Percentiles rank a stretch among this genome's conserved stretches.
These are phyloP conservation scores for Tigriopus japonicus DNA, from an alignment of 1,140 invertebrate species.

Conservation along the genomic window DNA sequence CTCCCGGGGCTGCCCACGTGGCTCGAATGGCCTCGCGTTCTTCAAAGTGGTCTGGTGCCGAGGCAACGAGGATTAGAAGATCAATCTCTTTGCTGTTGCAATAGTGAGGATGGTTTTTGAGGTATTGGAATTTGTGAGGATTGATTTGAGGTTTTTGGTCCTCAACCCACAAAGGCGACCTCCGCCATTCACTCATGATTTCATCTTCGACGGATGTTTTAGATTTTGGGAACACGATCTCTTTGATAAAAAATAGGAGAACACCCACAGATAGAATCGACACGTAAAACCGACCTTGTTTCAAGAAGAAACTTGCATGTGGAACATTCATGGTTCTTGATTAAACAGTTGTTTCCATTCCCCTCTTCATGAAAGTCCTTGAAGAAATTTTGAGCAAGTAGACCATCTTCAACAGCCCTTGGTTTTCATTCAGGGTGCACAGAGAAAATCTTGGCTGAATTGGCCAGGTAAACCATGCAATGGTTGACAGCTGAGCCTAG, in stretches of 20 bases:
- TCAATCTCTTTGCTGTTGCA: neutral
- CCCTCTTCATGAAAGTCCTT: no score
- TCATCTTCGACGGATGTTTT: neutral
- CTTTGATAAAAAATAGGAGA: neutral
- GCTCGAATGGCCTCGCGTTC: neutral
- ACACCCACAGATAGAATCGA: neutral
- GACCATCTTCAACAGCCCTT: no score
- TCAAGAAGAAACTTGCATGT: no score
- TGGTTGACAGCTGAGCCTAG: no score
- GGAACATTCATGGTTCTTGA: no score
- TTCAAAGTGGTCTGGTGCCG: neutral
- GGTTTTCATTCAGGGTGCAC: no score
- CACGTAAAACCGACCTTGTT: no score
- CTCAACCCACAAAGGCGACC: slow-evolving; percentile 5
- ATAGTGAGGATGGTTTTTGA: neutral
- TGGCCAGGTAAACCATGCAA: no score
- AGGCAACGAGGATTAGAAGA: neutral
- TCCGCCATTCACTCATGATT: neutral
- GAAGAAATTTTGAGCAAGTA: no score
- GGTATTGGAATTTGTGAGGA: neutral
- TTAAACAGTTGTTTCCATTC: no score
- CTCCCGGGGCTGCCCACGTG: neutral
- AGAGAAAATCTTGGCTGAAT: no score
- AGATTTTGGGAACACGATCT: neutral
- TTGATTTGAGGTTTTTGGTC: slow-evolving; percentile 10